Conservation (phyloP, 37 sponge, comb jelly and placozoan genomes). For the Corticium candelabrum region DNA sequence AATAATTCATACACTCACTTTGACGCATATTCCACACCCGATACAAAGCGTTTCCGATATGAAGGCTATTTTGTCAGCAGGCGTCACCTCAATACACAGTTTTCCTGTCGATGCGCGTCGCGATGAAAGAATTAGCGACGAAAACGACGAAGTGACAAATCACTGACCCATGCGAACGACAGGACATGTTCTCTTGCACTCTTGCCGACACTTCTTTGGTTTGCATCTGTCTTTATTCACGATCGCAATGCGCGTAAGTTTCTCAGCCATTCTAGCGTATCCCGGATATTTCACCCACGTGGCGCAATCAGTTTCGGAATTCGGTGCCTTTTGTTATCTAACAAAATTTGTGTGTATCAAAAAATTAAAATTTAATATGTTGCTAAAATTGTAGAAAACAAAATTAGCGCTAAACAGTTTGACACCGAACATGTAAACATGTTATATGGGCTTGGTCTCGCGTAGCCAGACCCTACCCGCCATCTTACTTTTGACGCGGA, state of each 20-base stretch:
- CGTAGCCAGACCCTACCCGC: too few relatives aligned
- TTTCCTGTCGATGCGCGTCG: constrained; percentile 38
- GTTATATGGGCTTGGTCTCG: too few relatives aligned
- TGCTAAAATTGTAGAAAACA: too few relatives aligned
- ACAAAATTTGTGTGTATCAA: too few relatives aligned
- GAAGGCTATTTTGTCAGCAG: constrained; percentile 78
- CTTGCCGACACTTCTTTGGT: constrained; percentile 95
- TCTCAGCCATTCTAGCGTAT: constrained; percentile 29
- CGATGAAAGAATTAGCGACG: too few relatives aligned
- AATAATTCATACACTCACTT: constrained; percentile 51
- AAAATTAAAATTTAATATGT: too few relatives aligned
- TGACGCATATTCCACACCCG: constrained; percentile 96
- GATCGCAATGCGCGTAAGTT: constrained; percentile 89
- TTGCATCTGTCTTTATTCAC: constrained; percentile 86
- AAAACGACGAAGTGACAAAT: background rate
- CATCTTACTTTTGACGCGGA: too few relatives aligned
- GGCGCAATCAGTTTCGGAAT: too few relatives aligned
- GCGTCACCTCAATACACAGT: constrained; percentile 82
- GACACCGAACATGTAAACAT: too few relatives aligned
- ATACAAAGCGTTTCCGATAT: constrained; percentile 93
- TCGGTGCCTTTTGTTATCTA: too few relatives aligned
- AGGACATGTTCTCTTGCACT: constrained; percentile 93
- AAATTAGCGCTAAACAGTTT: too few relatives aligned
- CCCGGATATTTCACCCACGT: too few relatives aligned
- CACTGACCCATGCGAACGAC: constrained; percentile 86